A percentile compares a stretch with the other conserved stretches of the same genome.
Evolutionary conservation across 2,113 vertebrate genomes (phyloP).

Genomic region (Panurus biarmicus): DNA sequence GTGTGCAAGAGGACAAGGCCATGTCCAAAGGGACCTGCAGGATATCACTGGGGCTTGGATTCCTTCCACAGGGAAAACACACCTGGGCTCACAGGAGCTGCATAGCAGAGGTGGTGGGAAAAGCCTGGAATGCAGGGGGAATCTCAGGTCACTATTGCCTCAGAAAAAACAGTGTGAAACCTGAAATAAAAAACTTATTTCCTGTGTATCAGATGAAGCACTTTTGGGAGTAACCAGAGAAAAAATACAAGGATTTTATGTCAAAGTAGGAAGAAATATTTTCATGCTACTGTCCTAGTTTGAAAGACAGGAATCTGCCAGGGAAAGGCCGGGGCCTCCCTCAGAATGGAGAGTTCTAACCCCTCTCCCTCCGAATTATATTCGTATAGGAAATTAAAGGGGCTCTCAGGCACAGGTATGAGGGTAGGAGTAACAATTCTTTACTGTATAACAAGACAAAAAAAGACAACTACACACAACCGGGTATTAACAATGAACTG

Average conservation of each 20-base stretch:
- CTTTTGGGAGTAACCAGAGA: not conserved
- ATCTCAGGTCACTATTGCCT: not conserved
- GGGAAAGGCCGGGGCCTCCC: no score
- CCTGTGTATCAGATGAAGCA: not conserved
- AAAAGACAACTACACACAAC: no score
- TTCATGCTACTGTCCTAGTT: not conserved
- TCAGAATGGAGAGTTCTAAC: no score
- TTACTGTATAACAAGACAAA: no score
- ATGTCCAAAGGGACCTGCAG: not conserved
- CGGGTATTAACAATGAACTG: no score
- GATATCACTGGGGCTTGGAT: not conserved
- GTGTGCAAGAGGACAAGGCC: rapidly evolving
- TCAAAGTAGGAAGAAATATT: not conserved
- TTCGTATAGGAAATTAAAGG: no score
- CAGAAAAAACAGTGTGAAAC: not conserved
- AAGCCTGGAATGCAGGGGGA: not conserved
- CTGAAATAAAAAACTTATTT: not conserved
- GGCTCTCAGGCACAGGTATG: no score
- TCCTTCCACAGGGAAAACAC: not conserved
- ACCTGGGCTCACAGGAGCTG: not conserved
- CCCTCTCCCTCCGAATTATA: no score
- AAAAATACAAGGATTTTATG: not conserved
- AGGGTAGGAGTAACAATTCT: no score
- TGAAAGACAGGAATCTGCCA: no score
- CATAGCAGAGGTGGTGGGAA: not conserved